Conservation (phyloP, 2,888 invertebrate species). For the Pimpla rufipes region DNA sequence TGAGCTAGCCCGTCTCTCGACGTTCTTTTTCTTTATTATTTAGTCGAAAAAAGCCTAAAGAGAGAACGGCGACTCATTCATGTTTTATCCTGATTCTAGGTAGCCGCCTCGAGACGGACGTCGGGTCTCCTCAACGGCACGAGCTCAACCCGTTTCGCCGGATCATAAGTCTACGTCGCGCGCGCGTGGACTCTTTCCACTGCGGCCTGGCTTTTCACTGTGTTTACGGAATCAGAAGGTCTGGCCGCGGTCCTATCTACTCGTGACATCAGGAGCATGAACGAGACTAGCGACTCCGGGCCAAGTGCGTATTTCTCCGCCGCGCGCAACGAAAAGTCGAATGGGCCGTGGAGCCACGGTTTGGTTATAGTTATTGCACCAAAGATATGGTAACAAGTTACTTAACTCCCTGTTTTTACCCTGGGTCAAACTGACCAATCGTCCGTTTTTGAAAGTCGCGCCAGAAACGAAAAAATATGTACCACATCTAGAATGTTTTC, state of each 20-base stretch:
- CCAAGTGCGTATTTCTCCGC: slow-evolving; percentile 4
- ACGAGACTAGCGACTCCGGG: background rate
- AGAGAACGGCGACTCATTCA: slow-evolving; percentile 64
- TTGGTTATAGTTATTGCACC: slow-evolving; percentile 7
- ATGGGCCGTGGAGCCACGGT: background rate
- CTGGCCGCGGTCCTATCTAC: slow-evolving; percentile 55
- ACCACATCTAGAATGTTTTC: too few species aligned
- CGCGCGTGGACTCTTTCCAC: slow-evolving; percentile 40
- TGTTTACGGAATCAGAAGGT: slow-evolving; percentile 55
- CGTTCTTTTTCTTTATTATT: slow-evolving; percentile 48
- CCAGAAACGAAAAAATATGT: too few species aligned
- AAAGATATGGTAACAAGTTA: background rate
- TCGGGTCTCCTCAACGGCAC: slow-evolving; percentile 63
- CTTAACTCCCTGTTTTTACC: background rate
- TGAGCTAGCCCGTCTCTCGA: slow-evolving; percentile 52
- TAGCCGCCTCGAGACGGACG: slow-evolving; percentile 52
- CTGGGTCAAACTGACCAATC: background rate
- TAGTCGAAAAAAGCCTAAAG: slow-evolving; percentile 26
- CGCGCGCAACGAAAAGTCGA: background rate
- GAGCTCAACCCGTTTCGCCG: slow-evolving; percentile 64
- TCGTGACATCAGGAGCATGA: slow-evolving; percentile 60
- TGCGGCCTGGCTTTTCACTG: background rate
- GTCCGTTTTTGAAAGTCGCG: too few species aligned
- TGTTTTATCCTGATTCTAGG: slow-evolving; percentile 59
- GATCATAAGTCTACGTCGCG: slow-evolving; percentile 57